Evolutionary conservation across 1,140 invertebrate genomes (phyloP), one percentile per base, ranked within the genome.

Genomic region (Coelopa frigida): DNA sequence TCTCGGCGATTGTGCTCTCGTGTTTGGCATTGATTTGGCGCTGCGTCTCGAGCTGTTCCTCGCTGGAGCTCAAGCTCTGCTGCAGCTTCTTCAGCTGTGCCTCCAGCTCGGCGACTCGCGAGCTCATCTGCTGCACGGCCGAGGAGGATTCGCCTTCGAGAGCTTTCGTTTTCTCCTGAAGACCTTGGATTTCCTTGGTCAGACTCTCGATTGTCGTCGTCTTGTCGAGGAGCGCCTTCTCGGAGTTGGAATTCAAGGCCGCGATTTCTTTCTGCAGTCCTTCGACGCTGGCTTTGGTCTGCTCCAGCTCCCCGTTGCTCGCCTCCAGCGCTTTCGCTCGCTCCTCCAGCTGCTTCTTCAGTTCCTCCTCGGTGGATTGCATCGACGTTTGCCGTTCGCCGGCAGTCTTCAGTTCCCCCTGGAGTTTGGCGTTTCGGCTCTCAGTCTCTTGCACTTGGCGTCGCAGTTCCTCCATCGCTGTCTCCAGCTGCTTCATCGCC

Each of bases 51-150:
- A 50, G 29, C 2, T 18, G 24, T 15, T 21, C 37, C 21, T 32
- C 22, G 15, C 27, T 29, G 7, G 32, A 26, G 18, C 29, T 35
- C 17, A 50, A 36, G 27, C 33, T n/a, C 12, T 32, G 21, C 21
- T 50, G 17, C 11, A 50, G 21, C 27, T 37, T 33, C 38, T 48
- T 31, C 5, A 37, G 27, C 20, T 53, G 14, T 5, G 15, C 17
- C 33, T 44, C 37, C 7, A 53, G 15, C 18, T 50, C 11, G 3
- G 6, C 43, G 22, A 45, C 37, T 46, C 36, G 47, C 29, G 49
- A 32, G 8, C 41, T 41, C 10, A 48, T 11, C 43, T 36, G 20
- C 27, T 50, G 23, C 15, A 45, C 37, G 26, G 24, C 23, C 17
- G n/a, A 14, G 2, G 41, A 31, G 1, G 23, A 42, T 33, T 50